Conservation (phyloP, 2,797 vertebrate species). For the Bufotes viridis region DNA sequence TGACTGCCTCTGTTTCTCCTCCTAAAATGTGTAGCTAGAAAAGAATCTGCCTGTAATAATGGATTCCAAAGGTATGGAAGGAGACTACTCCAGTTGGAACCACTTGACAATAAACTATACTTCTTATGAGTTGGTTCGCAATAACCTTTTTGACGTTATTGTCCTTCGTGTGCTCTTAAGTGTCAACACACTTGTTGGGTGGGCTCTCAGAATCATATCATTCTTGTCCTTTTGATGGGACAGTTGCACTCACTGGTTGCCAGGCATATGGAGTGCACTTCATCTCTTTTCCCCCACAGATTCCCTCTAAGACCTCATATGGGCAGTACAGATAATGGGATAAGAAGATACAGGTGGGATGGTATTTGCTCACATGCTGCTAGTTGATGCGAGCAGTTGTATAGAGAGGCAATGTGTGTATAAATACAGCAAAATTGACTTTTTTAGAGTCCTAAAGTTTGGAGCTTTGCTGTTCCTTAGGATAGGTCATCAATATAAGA, state of each 20-base stretch:
- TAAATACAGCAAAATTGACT: no score
- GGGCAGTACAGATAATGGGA: no score
- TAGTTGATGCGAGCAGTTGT: no score
- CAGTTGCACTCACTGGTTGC: neutral
- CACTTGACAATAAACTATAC: neutral
- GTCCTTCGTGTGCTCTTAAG: neutral
- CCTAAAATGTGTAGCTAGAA: neutral
- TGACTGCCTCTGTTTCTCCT: constrained; percentile 41
- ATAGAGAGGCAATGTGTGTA: no score
- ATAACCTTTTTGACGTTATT: neutral
- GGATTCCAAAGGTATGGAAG: neutral
- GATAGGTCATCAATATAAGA: no score
- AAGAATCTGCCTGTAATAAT: neutral
- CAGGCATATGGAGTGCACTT: no score
- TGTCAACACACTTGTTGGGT: neutral
- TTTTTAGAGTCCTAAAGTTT: no score
- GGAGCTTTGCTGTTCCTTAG: no score
- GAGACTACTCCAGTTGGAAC: neutral
- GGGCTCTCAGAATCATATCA: neutral
- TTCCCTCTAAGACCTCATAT: no score
- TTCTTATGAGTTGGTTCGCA: neutral
- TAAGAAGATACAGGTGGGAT: no score
- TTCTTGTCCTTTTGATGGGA: neutral
- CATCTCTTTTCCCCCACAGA: no score
- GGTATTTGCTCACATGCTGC: no score